Base-by-base conservation (phyloP, 2,888 invertebrate genomes). In the Synanthedon formicaeformis region DNA sequence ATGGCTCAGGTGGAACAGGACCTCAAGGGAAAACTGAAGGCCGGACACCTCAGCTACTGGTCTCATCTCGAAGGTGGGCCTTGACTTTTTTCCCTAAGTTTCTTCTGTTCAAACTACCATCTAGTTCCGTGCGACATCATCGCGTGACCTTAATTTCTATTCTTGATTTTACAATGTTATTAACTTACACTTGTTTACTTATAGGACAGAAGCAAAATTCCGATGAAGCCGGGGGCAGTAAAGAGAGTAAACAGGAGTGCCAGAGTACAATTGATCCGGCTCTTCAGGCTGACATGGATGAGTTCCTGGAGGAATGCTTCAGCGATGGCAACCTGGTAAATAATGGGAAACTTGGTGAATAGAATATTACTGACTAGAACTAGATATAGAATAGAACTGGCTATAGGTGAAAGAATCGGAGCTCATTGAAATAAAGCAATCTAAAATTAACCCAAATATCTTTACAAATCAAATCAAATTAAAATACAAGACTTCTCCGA, bases 251-350 rank as follows among this genome's bases (percentile, higher is more conserved):
- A 45, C 78, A 74, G 14, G 73, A 73, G n/a, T 71, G 72, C 4
- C 75, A 78, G 52, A 63, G 56, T 3, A 23, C 53, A 0, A 51
- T 87, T 13, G 87, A 88, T 1, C 76, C 86, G 0, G 69, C 74
- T 1, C 58, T 85, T 41, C 88, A 87, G 60, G 75, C 90, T 0
- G 92, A 93, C 64, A 91, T 94, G 91, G 92, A 94, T 63, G 89
- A 90, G 55, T 89, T 90, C 57, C 78, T 94, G 1, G 88, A 89
- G 16, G 90, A 92, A n/a, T 89, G 90, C 75, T 74, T 91, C 75
- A 88, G 78, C 69, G 77, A 87, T 48, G 92, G 91, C 53, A 84
- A 84, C 41, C 79, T 90, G 66, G 91, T 92, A 5, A 71, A 73
- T 55, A n/a, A 10, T 10, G 27, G 8, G 27, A 8, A 34, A 34